These are phyloP conservation scores for Microchrysa polita DNA, from an alignment of 2,888 invertebrate species.

Conservation along the genomic window DNA sequence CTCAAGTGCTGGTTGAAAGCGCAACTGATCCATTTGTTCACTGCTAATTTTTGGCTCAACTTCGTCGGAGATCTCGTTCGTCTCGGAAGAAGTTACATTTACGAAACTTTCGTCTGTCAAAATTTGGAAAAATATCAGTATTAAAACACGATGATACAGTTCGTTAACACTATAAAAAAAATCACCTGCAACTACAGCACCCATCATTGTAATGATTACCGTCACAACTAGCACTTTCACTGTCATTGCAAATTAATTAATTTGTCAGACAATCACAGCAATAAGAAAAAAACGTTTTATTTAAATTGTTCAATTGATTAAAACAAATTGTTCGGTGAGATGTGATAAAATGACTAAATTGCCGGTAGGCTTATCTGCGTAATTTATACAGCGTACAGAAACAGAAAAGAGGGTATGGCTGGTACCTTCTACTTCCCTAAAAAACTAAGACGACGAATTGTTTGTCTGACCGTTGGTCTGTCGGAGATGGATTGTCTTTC, in stretches of 20 bases:
- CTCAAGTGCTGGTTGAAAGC: not conserved
- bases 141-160: too few species aligned
- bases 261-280: not conserved
- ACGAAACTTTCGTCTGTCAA: slow-evolving; percentile 15
- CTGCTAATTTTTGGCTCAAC: not conserved
- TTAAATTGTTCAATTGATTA: not conserved
- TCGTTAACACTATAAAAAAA: not conserved
- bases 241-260: slow-evolving; percentile 13
- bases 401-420: slow-evolving; percentile 10
- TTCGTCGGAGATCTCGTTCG: not conserved
- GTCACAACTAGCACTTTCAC: slow-evolving; percentile 30
- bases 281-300: not conserved
- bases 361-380: slow-evolving; percentile 5
- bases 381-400: slow-evolving; percentile 36
- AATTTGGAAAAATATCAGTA: not conserved
- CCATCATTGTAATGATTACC: not conserved
- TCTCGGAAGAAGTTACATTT: not conserved
- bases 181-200: not conserved
- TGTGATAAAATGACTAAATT: slow-evolving; percentile 17
- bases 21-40: not conserved
- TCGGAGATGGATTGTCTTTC: not conserved
- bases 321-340: slow-evolving; percentile 15
- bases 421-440: not conserved
- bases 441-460: not conserved
- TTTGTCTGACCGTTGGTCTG: not conserved